phyloP scores from a whole-genome alignment of 2,797 vertebrate species.

The Sebastes ruberrimus region DNA sequence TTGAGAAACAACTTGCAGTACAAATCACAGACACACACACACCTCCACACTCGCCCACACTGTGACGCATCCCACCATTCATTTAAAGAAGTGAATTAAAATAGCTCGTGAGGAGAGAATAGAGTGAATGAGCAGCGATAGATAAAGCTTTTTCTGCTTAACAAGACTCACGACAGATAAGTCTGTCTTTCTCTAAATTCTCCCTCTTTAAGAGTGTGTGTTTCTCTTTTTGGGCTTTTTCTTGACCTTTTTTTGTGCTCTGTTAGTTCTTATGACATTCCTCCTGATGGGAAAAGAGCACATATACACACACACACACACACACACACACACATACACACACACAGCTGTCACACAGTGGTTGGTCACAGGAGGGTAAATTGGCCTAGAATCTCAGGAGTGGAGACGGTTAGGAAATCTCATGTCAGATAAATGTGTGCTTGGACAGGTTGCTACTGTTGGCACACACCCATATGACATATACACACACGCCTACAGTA shows the following conservation, averaged over 20 bases:
- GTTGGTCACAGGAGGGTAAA: slow-evolving; percentile 70
- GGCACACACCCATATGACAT: slow-evolving; percentile 1
- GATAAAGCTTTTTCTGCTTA: neutral
- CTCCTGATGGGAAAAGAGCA: slow-evolving; percentile 8
- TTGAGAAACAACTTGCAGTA: slow-evolving; percentile 19
- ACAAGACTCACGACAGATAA: slow-evolving; percentile 2
- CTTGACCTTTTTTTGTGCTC: slow-evolving; percentile 27
- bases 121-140: slow-evolving; percentile 6
- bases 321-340: neutral
- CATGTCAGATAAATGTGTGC: slow-evolving; percentile 55
- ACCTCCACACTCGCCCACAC: neutral
- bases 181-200: neutral
- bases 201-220: neutral
- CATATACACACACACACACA: neutral
- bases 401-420: slow-evolving; percentile 48
- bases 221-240: neutral
- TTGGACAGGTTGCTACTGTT: slow-evolving; percentile 28
- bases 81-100: slow-evolving; percentile 34
- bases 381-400: slow-evolving; percentile 57
- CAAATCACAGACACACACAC: slow-evolving; percentile 9
- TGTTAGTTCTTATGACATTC: slow-evolving; percentile 22
- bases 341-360: slow-evolving; percentile 66
- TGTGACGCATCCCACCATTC: slow-evolving; percentile 27
- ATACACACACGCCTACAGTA: slow-evolving; percentile 17
- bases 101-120: neutral